phyloP scores from a whole-genome alignment of 92 coral and sea anemone species.

The Porites cylindrica region DNA sequence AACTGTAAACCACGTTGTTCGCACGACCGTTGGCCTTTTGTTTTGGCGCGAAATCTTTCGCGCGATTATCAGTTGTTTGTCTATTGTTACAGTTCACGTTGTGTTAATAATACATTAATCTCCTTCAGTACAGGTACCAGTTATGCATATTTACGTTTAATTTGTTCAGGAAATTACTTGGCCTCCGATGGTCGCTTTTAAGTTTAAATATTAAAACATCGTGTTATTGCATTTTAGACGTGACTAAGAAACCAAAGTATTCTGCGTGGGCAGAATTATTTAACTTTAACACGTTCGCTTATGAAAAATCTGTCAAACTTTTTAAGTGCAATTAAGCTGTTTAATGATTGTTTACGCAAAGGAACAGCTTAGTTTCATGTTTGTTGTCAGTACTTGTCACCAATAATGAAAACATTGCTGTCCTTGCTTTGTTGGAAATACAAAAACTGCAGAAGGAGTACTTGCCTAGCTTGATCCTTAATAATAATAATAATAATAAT shows the following conservation, averaged over 20 bases:
- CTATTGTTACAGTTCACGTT: conserved; percentile 28
- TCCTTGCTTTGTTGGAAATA: neutral
- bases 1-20: conserved; percentile 5
- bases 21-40: neutral
- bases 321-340: neutral
- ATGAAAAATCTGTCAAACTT: neutral
- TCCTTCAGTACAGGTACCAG: conserved; percentile 31
- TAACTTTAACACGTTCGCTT: neutral
- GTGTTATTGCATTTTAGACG: neutral
- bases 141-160: conserved; percentile 6
- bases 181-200: neutral
- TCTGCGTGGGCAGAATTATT: neutral
- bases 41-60: neutral
- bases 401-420: neutral
- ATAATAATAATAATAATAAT: too few relatives aligned
- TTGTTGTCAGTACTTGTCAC: neutral
- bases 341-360: neutral
- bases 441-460: too few relatives aligned
- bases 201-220: conserved; percentile 42
- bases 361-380: neutral
- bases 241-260: neutral
- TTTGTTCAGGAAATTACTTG: neutral
- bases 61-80: neutral
- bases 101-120: conserved; percentile 26
- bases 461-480: neutral